Percentiles rank a stretch among this genome's conserved stretches.
phyloP scores from a whole-genome alignment of 92 coral and sea anemone genomes.

The Parazoanthus swiftii region DNA sequence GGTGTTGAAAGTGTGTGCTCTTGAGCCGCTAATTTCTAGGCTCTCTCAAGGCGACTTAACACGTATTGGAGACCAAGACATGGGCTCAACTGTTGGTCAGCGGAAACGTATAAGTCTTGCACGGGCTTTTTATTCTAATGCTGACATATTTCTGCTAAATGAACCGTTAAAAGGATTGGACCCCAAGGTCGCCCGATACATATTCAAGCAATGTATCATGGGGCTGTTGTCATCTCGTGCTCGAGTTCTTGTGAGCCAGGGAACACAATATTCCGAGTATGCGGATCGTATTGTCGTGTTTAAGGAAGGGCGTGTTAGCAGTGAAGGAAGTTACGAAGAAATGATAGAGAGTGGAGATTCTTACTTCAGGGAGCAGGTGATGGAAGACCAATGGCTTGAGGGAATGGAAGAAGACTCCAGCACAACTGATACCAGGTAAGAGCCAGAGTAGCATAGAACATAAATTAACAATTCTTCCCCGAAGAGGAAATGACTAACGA shows the following conservation, averaged over 20 bases:
- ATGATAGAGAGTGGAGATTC: constrained; percentile 10
- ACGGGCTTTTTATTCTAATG: constrained; percentile 14
- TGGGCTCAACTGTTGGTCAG: constrained; percentile 1
- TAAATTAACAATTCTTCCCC: too few relatives aligned
- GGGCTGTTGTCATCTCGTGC: constrained; percentile 13
- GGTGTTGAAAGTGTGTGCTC: constrained; percentile 22
- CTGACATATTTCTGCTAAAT: background rate
- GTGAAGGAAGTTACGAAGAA: constrained; percentile 16
- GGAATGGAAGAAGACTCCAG: background rate
- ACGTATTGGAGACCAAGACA: background rate
- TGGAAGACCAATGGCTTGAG: constrained; percentile 26
- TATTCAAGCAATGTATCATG: constrained; percentile 22
- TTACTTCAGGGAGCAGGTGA: constrained; percentile 1
- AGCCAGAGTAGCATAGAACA: too few relatives aligned
- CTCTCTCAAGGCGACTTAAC: constrained; percentile 23
- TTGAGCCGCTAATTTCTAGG: background rate
- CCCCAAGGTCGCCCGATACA: background rate
- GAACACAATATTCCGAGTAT: constrained; percentile 17
- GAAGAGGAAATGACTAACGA: too few relatives aligned
- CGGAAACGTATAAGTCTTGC: constrained; percentile 6
- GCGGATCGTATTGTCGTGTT: constrained; percentile 16
- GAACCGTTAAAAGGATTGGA: constrained; percentile 23
- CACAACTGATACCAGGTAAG: background rate
- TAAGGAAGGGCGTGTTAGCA: constrained; percentile 11
- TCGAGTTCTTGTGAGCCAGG: constrained; percentile 19